Evolutionary conservation across 2,888 invertebrate species (phyloP), one percentile per base, ranked within the genome.

Genomic region (Masnerella sp.): DNA sequence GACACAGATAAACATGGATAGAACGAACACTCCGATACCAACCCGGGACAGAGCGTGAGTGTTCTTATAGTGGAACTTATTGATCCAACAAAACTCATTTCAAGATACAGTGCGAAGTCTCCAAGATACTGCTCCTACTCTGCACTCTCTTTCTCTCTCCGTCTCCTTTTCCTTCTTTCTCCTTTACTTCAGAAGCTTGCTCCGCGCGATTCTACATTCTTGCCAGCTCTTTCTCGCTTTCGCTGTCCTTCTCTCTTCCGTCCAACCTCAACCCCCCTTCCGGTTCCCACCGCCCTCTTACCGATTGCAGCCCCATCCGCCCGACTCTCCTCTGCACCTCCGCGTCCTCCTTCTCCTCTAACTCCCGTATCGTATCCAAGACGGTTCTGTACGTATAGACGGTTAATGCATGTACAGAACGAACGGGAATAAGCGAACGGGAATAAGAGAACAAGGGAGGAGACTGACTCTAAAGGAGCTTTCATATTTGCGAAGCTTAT

Each of bases 51-150:
- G 84, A 84, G 85, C 81, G 83, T 83, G 84, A 85, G 85, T 86
- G 86, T 87, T 87, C 87, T 87, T 87, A 87, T 87, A 87, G 87
- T 86, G 86, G 87, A 87, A 87, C 87, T 87, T 87, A 87, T 87
- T 87, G 87, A 87, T 87, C 87, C 87, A 87, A 87, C 87, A 87
- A 87, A 87, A 87, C 87, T 87, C 87, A 87, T 87, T 87, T 87
- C 87, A 86, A 87, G 87, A 87, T 87, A 87, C 87, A 87, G 87
- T 87, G 87, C 87, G 86, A 87, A 87, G 87, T 87, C 87, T 86
- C 86, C 87, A 85, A 86, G 87, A 87, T 87, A 87, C 86, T 85
- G 82, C 85, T 86, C 80, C 81, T 81, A 80, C 83, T 79, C 79
- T 80, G 74, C 62, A 75, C 73, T 78, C 79, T 79, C 80, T 80